phyloP scores from a whole-genome alignment of 2,113 vertebrate species.

The Malurus elegans region DNA sequence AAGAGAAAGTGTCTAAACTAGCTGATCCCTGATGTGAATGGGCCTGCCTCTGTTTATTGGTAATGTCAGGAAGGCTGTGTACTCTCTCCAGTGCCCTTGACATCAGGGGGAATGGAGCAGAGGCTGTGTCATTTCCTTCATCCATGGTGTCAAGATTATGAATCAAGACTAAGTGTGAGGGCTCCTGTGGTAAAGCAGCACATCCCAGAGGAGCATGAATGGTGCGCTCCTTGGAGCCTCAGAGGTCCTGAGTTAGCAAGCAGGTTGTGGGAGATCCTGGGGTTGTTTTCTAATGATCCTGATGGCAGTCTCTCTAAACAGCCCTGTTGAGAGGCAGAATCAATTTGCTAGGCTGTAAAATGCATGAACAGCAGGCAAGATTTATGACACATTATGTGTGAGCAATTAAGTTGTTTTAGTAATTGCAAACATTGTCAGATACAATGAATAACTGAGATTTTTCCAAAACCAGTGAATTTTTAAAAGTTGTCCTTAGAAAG shows the following conservation, averaged over 20 bases:
- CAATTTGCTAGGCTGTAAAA: neutral
- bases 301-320: neutral
- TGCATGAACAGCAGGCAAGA: neutral
- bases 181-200: neutral
- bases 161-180: neutral
- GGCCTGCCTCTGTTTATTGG: neutral
- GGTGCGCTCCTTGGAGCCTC: neutral
- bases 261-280: neutral
- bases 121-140: neutral
- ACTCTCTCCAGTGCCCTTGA: neutral
- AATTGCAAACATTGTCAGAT: neutral
- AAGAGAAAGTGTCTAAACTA: neutral
- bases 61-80: neutral
- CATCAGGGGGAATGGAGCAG: fast-evolving
- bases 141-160: neutral
- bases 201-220: neutral
- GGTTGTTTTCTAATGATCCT: neutral
- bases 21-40: neutral
- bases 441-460: neutral
- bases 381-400: neutral
- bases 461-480: neutral
- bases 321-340: neutral
- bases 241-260: neutral
- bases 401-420: neutral
- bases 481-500: neutral